A percentile compares a stretch with the other conserved stretches of the same genome.
Evolutionary conservation across 2,113 vertebrate genomes (phyloP).

Genomic region (Anseranas semipalmata): DNA sequence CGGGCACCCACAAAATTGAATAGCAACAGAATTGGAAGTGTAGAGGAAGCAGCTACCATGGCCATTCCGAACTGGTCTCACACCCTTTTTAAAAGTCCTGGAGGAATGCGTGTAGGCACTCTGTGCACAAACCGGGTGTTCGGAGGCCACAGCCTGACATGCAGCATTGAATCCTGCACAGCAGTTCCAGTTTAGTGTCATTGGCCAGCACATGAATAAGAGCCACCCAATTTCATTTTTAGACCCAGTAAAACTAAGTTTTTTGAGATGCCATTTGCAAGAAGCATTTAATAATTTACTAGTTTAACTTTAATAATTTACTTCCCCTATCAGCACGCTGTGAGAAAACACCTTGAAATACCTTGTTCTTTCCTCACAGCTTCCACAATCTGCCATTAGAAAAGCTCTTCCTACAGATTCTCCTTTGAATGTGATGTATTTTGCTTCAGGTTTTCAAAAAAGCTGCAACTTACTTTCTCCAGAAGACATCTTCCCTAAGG

Average conservation of each 20-base stretch:
- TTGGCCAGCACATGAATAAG: not conserved
- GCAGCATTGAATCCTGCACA: not conserved
- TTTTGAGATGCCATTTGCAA: not conserved
- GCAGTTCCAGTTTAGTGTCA: not conserved
- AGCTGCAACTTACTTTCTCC: not conserved
- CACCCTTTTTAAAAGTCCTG: not conserved
- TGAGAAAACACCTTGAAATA: conserved; percentile 29
- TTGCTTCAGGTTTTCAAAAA: conserved; percentile 17
- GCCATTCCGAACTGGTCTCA: not conserved
- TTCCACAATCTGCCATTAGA: not conserved
- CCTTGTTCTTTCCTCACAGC: not conserved
- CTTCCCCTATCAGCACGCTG: not conserved
- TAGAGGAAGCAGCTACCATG: not conserved
- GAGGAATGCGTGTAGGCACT: not conserved
- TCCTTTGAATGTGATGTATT: not conserved
- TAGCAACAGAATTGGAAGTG: fast-evolving
- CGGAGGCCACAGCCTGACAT: not conserved
- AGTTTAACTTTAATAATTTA: conserved; percentile 61
- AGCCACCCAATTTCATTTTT: not conserved
- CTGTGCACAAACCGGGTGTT: not conserved
- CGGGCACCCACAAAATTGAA: not conserved
- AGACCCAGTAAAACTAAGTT: not conserved
- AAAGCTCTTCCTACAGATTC: not conserved
- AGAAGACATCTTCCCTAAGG: not conserved
- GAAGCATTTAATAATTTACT: conserved; percentile 39